These are phyloP conservation scores for Chionodraco myersi DNA, from an alignment of 2,113 vertebrate genomes.

Conservation along the genomic window DNA sequence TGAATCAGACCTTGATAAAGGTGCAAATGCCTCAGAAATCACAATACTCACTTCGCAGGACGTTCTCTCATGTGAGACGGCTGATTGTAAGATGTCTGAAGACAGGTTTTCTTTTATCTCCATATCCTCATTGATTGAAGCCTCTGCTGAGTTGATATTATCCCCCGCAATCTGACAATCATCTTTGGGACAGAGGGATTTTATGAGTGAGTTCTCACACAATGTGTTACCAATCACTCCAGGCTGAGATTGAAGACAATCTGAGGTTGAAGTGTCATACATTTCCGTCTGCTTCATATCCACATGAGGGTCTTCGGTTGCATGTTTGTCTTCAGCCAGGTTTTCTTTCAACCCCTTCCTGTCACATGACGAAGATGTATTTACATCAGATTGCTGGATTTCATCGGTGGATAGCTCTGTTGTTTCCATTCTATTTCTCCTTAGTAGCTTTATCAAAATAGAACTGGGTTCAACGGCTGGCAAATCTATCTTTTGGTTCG, in stretches of 20 bases:
- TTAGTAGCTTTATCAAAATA: slow-evolving; percentile 78
- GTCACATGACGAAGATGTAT: neutral
- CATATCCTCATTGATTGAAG: slow-evolving; percentile 6
- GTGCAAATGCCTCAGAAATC: slow-evolving; percentile 37
- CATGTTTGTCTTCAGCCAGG: neutral
- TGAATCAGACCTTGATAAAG: slow-evolving; percentile 11
- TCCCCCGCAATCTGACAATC: slow-evolving; percentile 18
- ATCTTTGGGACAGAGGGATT: slow-evolving; percentile 17
- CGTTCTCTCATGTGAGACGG: slow-evolving; percentile 41
- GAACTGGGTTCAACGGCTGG: slow-evolving; percentile 55
- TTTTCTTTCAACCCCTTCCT: slow-evolving; percentile 8
- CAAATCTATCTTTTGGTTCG: neutral
- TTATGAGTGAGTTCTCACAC: slow-evolving; percentile 21
- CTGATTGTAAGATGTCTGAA: slow-evolving; percentile 31
- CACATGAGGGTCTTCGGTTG: neutral
- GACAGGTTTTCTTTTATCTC: slow-evolving; percentile 10
- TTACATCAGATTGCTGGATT: slow-evolving; percentile 8
- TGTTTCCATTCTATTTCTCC: slow-evolving; percentile 62
- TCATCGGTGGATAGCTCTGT: neutral
- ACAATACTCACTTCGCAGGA: slow-evolving; percentile 34
- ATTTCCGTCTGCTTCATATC: slow-evolving; percentile 7
- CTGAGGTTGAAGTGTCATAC: slow-evolving; percentile 19
- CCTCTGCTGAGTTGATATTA: slow-evolving; percentile 11
- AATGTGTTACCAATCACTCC: slow-evolving; percentile 1
- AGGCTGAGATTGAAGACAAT: slow-evolving; percentile 19